phyloP scores from a whole-genome alignment of 2,888 invertebrate genomes.

The Heteromurus nitidus region DNA sequence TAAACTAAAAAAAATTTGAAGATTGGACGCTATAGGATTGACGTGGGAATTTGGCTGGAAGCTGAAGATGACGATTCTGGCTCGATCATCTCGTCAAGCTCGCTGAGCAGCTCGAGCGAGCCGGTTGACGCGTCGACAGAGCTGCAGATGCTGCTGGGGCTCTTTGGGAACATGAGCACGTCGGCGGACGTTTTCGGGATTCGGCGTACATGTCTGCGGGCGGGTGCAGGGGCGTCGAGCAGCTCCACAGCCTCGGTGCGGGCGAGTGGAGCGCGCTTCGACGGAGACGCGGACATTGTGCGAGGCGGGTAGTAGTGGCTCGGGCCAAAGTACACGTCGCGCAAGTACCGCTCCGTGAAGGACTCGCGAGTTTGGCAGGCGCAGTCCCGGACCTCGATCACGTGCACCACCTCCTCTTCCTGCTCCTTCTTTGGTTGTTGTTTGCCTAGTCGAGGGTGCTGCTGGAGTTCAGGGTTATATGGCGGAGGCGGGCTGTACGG shows the following conservation, averaged over 20 bases:
- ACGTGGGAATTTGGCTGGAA: too few species aligned
- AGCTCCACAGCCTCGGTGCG: conserved; percentile 60
- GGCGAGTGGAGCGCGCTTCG: conserved; percentile 66
- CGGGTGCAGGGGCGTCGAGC: background rate
- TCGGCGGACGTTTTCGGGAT: conserved; percentile 33
- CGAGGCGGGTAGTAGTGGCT: conserved; percentile 19
- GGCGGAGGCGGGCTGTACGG: conserved; percentile 67
- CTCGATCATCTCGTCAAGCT: conserved; percentile 35
- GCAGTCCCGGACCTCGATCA: conserved; percentile 70
- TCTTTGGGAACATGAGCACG: conserved; percentile 35
- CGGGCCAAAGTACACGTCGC: conserved; percentile 18
- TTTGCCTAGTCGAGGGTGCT: background rate
- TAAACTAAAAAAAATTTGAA: too few species aligned
- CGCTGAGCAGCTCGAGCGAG: conserved; percentile 35
- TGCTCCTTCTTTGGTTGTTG: background rate
- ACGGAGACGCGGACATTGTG: background rate
- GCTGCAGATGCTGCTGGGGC: conserved; percentile 29
- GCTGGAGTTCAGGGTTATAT: conserved; percentile 54
- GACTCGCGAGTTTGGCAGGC: conserved; percentile 69
- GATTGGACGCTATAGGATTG: too few species aligned
- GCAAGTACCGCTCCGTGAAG: conserved; percentile 49
- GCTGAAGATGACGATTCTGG: too few species aligned
- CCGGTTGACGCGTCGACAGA: conserved; percentile 41
- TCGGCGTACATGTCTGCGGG: conserved; percentile 23
- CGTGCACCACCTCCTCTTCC: conserved; percentile 31